phyloP scores from a whole-genome alignment of 2,797 vertebrate species.

The Novumbra hubbsi region DNA sequence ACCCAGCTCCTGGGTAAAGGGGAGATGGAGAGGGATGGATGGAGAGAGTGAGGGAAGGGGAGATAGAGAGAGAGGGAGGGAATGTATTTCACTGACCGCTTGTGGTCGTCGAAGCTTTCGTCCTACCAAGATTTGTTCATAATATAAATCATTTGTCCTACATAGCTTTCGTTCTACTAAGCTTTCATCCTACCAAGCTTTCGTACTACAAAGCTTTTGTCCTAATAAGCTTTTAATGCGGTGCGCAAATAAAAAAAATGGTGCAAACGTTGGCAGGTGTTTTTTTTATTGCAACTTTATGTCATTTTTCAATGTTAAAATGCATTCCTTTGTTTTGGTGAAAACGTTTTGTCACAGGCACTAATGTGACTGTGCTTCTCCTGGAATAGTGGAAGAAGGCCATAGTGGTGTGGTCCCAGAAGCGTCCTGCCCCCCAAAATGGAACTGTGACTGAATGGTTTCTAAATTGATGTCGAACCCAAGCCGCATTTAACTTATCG shows the following conservation, averaged over 20 bases:
- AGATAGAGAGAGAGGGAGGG: slow-evolving; percentile 12
- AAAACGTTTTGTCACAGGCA: too few species aligned
- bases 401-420: too few species aligned
- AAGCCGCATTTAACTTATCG: slow-evolving; percentile 20
- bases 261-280: too few species aligned
- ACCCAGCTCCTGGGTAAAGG: not conserved
- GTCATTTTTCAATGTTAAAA: not conserved
- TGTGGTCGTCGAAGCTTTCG: too few species aligned
- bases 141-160: too few species aligned
- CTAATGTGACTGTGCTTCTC: not conserved
- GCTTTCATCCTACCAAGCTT: not conserved
- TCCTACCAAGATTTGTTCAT: too few species aligned
- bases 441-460: slow-evolving; percentile 36
- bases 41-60: not conserved
- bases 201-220: too few species aligned
- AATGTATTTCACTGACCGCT: too few species aligned
- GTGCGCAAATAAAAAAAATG: too few species aligned
- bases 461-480: slow-evolving; percentile 42
- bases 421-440: slow-evolving; percentile 11
- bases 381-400: not conserved
- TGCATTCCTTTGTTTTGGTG: not conserved
- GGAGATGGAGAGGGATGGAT: not conserved
- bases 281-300: too few species aligned
- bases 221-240: too few species aligned
- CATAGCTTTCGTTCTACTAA: not conserved